Percentiles rank a stretch among this genome's conserved stretches.
phyloP scores from a whole-genome alignment of 2,113 vertebrate species.

The Rousettus leschenaultii region DNA sequence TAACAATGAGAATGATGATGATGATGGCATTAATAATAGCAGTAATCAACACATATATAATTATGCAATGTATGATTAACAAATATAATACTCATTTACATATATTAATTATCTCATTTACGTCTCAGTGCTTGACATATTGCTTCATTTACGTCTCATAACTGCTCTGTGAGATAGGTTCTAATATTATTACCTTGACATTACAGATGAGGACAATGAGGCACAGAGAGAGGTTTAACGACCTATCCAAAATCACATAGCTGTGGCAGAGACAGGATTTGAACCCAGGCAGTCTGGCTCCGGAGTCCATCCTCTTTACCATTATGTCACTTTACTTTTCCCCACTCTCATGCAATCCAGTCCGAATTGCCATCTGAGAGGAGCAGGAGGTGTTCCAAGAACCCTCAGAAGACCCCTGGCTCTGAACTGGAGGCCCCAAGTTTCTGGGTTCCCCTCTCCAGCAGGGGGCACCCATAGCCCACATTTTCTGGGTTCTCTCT shows the following conservation, averaged over 20 bases:
- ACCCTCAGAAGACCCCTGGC: not conserved
- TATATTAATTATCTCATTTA: not conserved
- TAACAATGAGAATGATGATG: not conserved
- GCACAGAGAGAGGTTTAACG: not conserved
- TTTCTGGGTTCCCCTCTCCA: not conserved
- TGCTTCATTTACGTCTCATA: not conserved
- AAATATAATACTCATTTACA: not conserved
- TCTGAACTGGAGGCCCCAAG: not conserved
- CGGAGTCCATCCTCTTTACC: not conserved
- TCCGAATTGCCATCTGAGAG: not conserved
- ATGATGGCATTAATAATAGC: not conserved
- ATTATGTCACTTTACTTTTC: not conserved
- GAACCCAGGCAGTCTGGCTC: not conserved
- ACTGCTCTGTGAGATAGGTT: not conserved
- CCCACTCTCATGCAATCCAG: not conserved
- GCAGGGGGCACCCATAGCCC: conserved; percentile 37
- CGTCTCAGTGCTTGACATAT: not conserved
- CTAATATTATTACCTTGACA: not conserved
- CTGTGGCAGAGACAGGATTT: not conserved
- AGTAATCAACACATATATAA: not conserved
- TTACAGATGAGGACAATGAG: not conserved
- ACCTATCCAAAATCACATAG: not conserved
- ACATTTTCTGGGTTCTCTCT: not conserved
- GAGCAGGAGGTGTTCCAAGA: not conserved
- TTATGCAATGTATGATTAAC: not conserved